Conservation (phyloP, 1,140 invertebrate genomes). For the Uloborus diversus region DNA sequence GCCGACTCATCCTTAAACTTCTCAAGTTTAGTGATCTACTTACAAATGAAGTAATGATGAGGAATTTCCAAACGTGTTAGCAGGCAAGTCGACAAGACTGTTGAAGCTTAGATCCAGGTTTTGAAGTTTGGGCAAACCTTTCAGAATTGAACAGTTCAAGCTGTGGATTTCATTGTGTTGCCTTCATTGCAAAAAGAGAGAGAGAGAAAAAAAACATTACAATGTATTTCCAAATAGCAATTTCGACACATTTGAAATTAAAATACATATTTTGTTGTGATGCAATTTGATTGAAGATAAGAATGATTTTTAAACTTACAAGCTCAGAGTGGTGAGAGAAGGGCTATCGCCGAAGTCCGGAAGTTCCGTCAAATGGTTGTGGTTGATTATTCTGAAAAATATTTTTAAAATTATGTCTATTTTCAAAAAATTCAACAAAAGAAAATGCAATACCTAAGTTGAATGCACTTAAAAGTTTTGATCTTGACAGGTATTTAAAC, state of each 20-base stretch:
- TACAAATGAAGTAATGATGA: slow-evolving; percentile 62
- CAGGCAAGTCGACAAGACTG: slow-evolving; percentile 59
- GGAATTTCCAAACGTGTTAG: slow-evolving; percentile 62
- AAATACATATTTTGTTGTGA: neutral
- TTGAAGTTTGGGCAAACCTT: slow-evolving; percentile 67
- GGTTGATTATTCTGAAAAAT: slow-evolving; percentile 52
- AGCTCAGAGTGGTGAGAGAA: slow-evolving; percentile 58
- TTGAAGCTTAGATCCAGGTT: slow-evolving; percentile 63
- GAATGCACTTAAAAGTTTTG: neutral
- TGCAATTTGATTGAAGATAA: neutral
- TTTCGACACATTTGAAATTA: neutral
- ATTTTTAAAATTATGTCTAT: no score
- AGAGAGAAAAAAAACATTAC: neutral
- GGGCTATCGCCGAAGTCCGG: slow-evolving; percentile 58
- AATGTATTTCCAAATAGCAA: neutral
- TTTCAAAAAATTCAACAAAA: slow-evolving; percentile 1
- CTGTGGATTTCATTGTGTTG: slow-evolving; percentile 74
- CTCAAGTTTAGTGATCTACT: no score
- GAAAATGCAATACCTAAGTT: neutral
- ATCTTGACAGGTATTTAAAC: no score
- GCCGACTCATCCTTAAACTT: no score
- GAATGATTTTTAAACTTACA: slow-evolving; percentile 60
- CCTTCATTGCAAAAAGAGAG: slow-evolving; percentile 62
- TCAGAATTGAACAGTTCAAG: slow-evolving; percentile 67
- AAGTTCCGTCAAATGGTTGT: slow-evolving; percentile 59